Conservation (phyloP, 2,888 invertebrate genomes). For the Conchocele bisecta region DNA sequence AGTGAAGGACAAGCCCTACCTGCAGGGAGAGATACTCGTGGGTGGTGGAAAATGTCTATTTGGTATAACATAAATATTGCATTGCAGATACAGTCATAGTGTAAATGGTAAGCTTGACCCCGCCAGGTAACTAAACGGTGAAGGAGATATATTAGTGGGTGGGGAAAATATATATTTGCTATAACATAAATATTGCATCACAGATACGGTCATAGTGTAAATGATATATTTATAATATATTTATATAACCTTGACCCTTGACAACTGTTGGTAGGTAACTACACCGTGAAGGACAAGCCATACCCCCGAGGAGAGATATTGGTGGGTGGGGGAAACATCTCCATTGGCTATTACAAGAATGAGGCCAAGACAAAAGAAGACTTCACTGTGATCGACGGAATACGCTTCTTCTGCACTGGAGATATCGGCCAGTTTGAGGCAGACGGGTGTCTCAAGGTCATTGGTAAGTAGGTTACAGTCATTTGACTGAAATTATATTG, state of each 20-base stretch:
- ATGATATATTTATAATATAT: no score
- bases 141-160: no score
- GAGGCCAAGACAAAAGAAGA: constrained; percentile 94
- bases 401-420: constrained; percentile 96
- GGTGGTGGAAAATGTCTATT: constrained; percentile 97
- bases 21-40: constrained; percentile 92
- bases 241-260: background rate
- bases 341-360: constrained; percentile 96
- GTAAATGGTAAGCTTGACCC: no score
- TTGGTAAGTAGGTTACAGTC: constrained; percentile 86
- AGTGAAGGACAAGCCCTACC: constrained; percentile 92
- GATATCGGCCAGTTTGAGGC: constrained; percentile 97
- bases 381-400: constrained; percentile 85
- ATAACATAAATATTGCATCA: no score
- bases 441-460: constrained; percentile 97
- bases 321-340: constrained; percentile 94
- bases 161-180: no score
- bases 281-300: constrained; percentile 93
- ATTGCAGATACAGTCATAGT: no score
- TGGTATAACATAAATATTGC: no score
- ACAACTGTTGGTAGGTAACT: constrained; percentile 86
- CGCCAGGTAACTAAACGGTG: no score
- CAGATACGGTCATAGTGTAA: no score
- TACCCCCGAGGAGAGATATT: constrained; percentile 93
- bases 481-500: background rate